Conservation (phyloP, 2,797 vertebrate species). For the Urocyon cinereoargenteus region DNA sequence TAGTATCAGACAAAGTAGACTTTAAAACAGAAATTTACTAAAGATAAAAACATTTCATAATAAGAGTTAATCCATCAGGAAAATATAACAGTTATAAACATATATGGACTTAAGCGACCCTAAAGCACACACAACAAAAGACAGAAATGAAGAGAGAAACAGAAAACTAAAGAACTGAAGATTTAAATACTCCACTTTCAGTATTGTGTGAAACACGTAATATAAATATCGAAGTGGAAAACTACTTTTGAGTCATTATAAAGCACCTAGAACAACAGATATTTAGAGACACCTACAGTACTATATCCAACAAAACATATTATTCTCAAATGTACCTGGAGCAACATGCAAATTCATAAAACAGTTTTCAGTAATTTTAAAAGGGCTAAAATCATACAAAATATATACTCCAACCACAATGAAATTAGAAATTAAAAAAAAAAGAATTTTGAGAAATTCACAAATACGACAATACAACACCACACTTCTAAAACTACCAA, state of each 20-base stretch:
- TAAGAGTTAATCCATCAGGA: slow-evolving; percentile 9
- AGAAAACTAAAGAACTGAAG: background rate
- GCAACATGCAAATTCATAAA: background rate
- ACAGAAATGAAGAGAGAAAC: background rate
- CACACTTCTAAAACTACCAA: background rate
- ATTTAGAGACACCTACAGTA: background rate
- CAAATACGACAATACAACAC: background rate
- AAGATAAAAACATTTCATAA: background rate
- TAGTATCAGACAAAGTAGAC: background rate
- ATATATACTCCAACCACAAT: background rate
- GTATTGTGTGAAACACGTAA: background rate
- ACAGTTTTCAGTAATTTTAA: background rate
- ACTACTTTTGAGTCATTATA: background rate
- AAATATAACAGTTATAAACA: background rate
- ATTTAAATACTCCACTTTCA: background rate
- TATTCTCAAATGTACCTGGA: background rate
- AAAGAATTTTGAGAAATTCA: background rate
- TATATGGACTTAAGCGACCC: background rate
- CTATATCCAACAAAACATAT: background rate
- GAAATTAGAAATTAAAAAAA: background rate
- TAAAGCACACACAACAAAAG: background rate
- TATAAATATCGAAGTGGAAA: background rate
- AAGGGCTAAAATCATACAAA: slow-evolving; percentile 10
- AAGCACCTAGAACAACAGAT: background rate
- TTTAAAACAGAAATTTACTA: background rate